A percentile compares a stretch with the other conserved stretches of the same genome.
phyloP scores from a whole-genome alignment of 2,888 invertebrate species.

The Dicranocentrus wangi region DNA sequence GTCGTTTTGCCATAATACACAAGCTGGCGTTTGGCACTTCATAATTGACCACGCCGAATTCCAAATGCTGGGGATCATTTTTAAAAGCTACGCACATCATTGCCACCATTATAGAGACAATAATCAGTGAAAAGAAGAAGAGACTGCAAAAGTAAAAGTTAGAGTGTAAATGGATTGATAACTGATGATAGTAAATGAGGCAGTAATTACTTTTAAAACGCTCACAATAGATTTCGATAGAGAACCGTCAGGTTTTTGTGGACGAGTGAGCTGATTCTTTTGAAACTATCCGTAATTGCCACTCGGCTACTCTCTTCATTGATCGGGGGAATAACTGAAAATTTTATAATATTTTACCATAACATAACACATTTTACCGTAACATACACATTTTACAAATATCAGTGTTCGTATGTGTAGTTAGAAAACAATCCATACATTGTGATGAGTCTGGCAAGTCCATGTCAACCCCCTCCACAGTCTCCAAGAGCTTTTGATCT shows the following conservation, averaged over 20 bases:
- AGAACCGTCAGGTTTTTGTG: conserved; percentile 31
- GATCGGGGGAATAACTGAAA: too few relatives aligned
- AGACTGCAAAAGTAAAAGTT: conserved; percentile 15
- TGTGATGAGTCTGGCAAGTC: background rate
- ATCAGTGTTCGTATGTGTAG: too few relatives aligned
- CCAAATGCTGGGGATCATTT: background rate
- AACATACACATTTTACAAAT: too few relatives aligned
- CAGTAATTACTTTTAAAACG: too few relatives aligned
- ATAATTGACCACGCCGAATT: background rate
- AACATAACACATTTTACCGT: too few relatives aligned
- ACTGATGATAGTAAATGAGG: too few relatives aligned
- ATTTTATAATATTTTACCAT: too few relatives aligned
- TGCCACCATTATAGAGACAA: conserved; percentile 29
- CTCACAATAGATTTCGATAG: conserved; percentile 34
- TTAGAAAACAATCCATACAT: too few relatives aligned
- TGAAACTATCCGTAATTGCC: too few relatives aligned
- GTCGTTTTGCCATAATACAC: background rate
- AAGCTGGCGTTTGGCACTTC: background rate
- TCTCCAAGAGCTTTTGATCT: too few relatives aligned
- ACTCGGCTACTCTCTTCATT: too few relatives aligned
- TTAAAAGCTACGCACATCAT: conserved; percentile 30
- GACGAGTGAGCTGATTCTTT: conserved; percentile 15
- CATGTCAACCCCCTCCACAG: conserved; percentile 1
- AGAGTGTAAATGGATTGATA: too few relatives aligned
- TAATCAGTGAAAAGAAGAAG: conserved; percentile 29